Evolutionary conservation across 2,113 vertebrate genomes (phyloP), one percentile per base, ranked within the genome.

Genomic region (Athene noctua): DNA sequence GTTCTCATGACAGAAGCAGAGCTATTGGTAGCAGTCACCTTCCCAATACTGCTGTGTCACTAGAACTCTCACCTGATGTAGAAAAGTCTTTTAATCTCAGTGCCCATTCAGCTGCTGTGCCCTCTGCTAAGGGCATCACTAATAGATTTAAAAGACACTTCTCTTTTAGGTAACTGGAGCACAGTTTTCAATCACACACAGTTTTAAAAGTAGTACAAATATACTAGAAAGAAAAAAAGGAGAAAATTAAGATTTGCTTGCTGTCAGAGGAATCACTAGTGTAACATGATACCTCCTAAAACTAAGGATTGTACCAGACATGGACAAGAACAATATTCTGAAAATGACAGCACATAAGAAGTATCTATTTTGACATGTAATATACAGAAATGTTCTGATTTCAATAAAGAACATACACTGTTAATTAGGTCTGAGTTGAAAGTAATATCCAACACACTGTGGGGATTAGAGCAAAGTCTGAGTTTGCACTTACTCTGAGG

Each of bases 341-440:
- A 91, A 79, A 91, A 61, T 36, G 4, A 66, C 30, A 87, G 34
- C 19, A 49, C 30, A 49, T 1, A 59, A 47, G 4, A 92, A 78
- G 34, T 71, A 74, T 78, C 27, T 74, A 34, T 67, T 84, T 54
- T 92, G 54, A 65, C 62, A 61, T 36, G 15, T 30, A 58, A 68
- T 42, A 68, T 15, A 62, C 3, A 92, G 73, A 94, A 91, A 75
- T 42, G 9, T 15, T 84, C 65, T 61, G 58, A 89, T 77, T 92
- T 74, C 86, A 96, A 75, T 87, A 61, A 68, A 46, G 34, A 89
- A 58, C 70, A 92, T 54, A 75, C 34, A 68, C 26, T 85, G 32
- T 65, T 94, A 94, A 94, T 95, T 81, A 89, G 13, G 20, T 62
- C 63, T 57, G n/a, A 65, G 73, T 68, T 65, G 49, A 87, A 94